Conservation (phyloP, 2,888 invertebrate genomes). For the Monoplex corrugatus region DNA sequence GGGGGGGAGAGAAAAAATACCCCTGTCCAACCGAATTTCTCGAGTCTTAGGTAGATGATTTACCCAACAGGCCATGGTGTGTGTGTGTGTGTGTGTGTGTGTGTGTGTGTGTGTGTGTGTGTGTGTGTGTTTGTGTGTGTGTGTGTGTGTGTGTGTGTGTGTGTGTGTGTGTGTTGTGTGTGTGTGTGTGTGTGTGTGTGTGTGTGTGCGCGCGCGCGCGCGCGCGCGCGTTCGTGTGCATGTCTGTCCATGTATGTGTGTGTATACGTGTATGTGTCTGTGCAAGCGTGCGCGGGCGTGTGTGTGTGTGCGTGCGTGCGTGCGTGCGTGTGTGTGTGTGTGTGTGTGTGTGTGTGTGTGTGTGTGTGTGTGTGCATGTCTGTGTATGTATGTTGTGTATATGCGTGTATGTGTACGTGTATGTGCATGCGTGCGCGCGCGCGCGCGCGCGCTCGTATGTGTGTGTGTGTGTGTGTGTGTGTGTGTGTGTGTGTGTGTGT, state of each 20-base stretch:
- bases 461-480: background rate
- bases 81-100: background rate
- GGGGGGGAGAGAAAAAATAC: too few species aligned
- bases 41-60: too few species aligned
- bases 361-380: background rate
- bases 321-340: background rate
- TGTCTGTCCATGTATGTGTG: background rate
- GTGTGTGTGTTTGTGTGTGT: too few species aligned
- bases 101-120: background rate
- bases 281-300: background rate
- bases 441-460: too few species aligned
- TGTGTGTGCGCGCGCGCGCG: too few species aligned
- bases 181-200: too few species aligned
- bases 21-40: too few species aligned
- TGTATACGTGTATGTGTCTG: background rate
- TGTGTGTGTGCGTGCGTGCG: background rate
- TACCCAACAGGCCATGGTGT: too few species aligned
- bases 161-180: too few species aligned
- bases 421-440: too few species aligned
- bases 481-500: background rate
- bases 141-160: too few species aligned
- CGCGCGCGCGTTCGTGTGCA: background rate
- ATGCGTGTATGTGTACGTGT: background rate
- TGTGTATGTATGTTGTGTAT: background rate
- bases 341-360: background rate